These are phyloP conservation scores for Myotis planiceps DNA, from an alignment of 2,797 vertebrate species.

Conservation along the genomic window DNA sequence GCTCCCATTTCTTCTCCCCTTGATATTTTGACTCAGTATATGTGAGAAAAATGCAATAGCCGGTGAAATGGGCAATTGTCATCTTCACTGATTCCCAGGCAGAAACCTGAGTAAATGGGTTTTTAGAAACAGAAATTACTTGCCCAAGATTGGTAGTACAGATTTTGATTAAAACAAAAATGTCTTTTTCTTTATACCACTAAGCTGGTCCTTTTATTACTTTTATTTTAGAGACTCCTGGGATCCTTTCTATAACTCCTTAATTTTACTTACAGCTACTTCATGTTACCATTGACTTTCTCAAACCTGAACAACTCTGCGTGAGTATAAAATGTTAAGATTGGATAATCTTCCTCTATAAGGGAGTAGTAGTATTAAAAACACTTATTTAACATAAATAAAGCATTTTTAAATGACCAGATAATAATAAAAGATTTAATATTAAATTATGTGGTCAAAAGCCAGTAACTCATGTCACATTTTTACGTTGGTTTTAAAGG, in stretches of 20 bases:
- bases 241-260: background rate
- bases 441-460: background rate
- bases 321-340: background rate
- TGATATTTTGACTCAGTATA: conserved; percentile 42
- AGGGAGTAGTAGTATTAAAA: background rate
- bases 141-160: background rate
- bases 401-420: background rate
- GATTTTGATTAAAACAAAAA: conserved; percentile 37
- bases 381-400: background rate
- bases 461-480: background rate
- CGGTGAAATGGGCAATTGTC: background rate
- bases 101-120: background rate
- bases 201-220: background rate
- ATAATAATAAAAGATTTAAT: background rate
- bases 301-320: background rate
- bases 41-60: background rate
- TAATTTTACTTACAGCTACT: background rate
- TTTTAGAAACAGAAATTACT: conserved; percentile 24
- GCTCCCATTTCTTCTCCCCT: background rate
- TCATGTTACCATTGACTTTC: background rate
- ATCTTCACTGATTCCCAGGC: background rate
- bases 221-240: conserved; percentile 12
- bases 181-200: background rate
- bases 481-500: background rate
- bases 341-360: background rate